These are phyloP conservation scores for Diloba caeruleocephala DNA, from an alignment of 2,888 invertebrate species.

Conservation along the genomic window DNA sequence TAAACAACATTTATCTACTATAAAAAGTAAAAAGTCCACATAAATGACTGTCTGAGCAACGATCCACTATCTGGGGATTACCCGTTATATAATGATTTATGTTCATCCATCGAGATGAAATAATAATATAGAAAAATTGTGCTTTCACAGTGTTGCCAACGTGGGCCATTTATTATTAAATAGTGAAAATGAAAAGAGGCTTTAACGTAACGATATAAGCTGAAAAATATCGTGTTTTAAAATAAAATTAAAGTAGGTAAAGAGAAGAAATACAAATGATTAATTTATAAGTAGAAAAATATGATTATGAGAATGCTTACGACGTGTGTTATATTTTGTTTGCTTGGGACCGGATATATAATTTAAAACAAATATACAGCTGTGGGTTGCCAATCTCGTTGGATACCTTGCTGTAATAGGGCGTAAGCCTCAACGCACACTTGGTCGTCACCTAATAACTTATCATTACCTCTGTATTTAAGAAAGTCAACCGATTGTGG, in stretches of 20 bases:
- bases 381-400: no score
- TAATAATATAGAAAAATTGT: conserved; percentile 41
- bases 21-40: conserved; percentile 48
- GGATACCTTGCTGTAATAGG: no score
- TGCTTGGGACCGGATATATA: no score
- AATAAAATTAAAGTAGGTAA: no score
- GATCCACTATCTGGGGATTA: conserved; percentile 46
- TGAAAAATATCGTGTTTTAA: not conserved
- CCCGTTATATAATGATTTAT: conserved; percentile 51
- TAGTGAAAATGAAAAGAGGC: conserved; percentile 10
- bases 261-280: no score
- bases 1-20: conserved; percentile 48
- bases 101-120: conserved; percentile 44
- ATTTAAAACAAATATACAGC: no score
- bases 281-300: conserved; percentile 2
- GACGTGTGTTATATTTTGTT: no score
- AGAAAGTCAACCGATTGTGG: no score
- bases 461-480: no score
- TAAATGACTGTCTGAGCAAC: conserved; percentile 47
- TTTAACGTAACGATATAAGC: conserved; percentile 13
- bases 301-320: not conserved
- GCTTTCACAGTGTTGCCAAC: conserved; percentile 31
- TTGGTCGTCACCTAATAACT: no score
- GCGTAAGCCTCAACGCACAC: no score
- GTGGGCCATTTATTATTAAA: conserved; percentile 44